phyloP scores from a whole-genome alignment of 2,888 invertebrate genomes.

The Aelia acuminata region DNA sequence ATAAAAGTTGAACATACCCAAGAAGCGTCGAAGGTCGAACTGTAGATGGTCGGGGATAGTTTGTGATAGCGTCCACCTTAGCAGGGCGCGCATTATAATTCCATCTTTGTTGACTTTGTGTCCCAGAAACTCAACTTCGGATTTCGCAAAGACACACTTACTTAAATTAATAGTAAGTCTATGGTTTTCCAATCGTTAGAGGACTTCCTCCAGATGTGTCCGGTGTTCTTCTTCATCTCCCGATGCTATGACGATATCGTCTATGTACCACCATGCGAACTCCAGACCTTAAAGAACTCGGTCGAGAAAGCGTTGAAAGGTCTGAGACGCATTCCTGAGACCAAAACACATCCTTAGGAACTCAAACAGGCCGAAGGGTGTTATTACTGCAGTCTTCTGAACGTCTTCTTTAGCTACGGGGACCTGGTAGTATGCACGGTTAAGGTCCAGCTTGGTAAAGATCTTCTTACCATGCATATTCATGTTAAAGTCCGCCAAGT shows the following conservation, averaged over 20 bases:
- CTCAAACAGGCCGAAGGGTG: constrained; percentile 65
- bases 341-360: constrained; percentile 65
- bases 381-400: constrained; percentile 66
- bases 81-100: no score
- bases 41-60: no score
- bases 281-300: constrained; percentile 57
- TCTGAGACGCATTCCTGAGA: constrained; percentile 55
- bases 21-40: no score
- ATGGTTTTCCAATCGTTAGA: neutral
- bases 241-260: constrained; percentile 40
- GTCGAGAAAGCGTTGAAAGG: constrained; percentile 67
- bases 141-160: no score
- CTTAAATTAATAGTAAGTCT: no score
- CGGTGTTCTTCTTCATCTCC: neutral
- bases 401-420: constrained; percentile 63
- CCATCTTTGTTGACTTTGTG: no score
- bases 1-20: no score
- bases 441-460: neutral
- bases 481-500: constrained; percentile 11
- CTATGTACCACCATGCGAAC: constrained; percentile 61
- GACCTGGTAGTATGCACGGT: constrained; percentile 63
- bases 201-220: neutral
- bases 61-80: no score
- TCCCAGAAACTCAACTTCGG: no score
- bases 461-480: neutral